Evolutionary conservation across 2,888 invertebrate genomes (phyloP).

Genomic region (Craniophora ligustri): DNA sequence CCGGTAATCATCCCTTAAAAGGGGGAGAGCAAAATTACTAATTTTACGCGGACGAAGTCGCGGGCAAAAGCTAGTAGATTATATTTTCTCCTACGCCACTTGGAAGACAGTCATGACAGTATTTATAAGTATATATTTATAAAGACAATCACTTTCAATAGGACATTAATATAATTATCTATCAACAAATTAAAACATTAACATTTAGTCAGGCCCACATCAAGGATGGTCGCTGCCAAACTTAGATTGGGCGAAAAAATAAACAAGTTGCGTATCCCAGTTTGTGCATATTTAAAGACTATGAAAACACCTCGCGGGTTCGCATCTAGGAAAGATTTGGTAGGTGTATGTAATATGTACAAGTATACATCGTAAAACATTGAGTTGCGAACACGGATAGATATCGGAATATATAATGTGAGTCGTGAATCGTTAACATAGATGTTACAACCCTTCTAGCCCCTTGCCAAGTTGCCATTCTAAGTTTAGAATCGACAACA

Average conservation of each 20-base stretch:
- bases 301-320: background rate
- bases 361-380: constrained; percentile 5
- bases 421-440: constrained; percentile 8
- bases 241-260: constrained; percentile 24
- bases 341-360: constrained; percentile 2
- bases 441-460: constrained; percentile 1
- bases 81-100: too few relatives aligned
- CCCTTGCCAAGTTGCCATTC: too few relatives aligned
- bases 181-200: background rate
- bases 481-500: too few relatives aligned
- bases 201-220: background rate
- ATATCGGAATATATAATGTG: constrained; percentile 5
- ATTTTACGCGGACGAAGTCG: too few relatives aligned
- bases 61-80: too few relatives aligned
- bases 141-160: background rate
- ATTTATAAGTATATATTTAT: too few relatives aligned
- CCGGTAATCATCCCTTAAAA: too few relatives aligned
- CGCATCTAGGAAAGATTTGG: constrained; percentile 4
- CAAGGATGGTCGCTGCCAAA: background rate
- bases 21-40: too few relatives aligned
- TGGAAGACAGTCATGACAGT: too few relatives aligned
- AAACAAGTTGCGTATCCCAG: background rate
- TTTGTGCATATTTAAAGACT: constrained; percentile 21
- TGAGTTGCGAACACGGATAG: constrained; percentile 3
- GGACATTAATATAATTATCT: background rate